Evolutionary conservation across 2,888 invertebrate species (phyloP), one percentile per base, ranked within the genome.

Genomic region (Pseudococcus viburni): DNA sequence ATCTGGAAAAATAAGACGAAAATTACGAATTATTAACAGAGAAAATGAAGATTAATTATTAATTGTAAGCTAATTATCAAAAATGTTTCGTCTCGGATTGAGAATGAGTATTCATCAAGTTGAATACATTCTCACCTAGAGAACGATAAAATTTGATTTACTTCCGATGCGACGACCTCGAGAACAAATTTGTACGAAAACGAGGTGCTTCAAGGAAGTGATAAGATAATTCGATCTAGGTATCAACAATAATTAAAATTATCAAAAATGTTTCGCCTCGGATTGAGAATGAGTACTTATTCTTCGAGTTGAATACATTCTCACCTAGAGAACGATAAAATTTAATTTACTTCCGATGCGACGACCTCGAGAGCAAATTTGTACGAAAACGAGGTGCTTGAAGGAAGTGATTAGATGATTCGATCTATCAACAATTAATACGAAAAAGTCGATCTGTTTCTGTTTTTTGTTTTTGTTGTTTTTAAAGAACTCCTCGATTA

Each of bases 1-100:
- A 51, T 88, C 88, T 88, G 64, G 39, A 64, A 88, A 19, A 22
- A 9, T 83, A 39, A 12, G 3, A 26, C 68, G 19, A 19, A 59
- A 3, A 33, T 33, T 33, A 33, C n/a, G n/a, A 59, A 19, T 19
- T 19, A 59, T 19, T 59, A 33, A 33, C 26, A 33, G 26, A 33
- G 26, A 33, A 33, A 33, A 33, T 33, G 26, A 33, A 1, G 26
- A 33, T 33, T 1, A 33, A 33, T 33, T 33, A 19, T 19, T 59
- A 17, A 51, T 8, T 33, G 26, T 59, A 7, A n/a, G 9, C n/a
- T n/a, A 3, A 59, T 59, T 59, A 19, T 59, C 26, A 33, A 6
- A 19, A 59, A 59, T 73, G 73, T 73, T 33, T 33, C 73, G 73
- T 15, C 73, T 73, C 73, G 73, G 73, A 73, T 73, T 73, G 73